Conservation (phyloP, 2,888 invertebrate species). For the Machimus rusticus region DNA sequence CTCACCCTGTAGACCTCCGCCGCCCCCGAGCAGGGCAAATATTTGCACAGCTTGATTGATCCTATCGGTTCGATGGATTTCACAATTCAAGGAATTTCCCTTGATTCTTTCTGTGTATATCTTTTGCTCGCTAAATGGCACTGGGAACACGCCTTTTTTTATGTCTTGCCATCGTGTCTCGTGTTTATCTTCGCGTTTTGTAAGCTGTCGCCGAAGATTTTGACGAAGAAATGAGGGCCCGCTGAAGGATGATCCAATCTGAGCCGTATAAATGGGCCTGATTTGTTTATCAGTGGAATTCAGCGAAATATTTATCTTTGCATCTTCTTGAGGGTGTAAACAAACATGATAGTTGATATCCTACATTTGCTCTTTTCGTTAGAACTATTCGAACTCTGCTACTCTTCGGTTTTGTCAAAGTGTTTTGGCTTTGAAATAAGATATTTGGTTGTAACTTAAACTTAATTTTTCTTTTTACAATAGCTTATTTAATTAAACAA, state of each 20-base stretch:
- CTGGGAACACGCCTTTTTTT: neutral
- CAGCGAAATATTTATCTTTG: neutral
- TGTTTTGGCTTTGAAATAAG: no score
- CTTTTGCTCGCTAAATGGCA: neutral
- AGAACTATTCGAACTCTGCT: neutral
- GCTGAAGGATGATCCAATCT: neutral
- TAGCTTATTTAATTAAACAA: no score
- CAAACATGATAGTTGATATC: neutral
- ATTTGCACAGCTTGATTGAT: conserved; percentile 38
- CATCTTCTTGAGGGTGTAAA: neutral
- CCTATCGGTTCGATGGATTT: conserved; percentile 30
- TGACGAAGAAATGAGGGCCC: neutral
- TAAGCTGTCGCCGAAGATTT: neutral
- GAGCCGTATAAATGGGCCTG: neutral
- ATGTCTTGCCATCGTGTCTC: neutral
- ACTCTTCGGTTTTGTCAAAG: no score
- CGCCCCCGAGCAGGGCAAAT: neutral
- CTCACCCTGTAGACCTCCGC: neutral
- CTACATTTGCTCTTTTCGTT: neutral
- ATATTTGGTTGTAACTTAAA: no score
- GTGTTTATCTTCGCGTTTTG: neutral
- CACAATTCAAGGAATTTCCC: conserved; percentile 1
- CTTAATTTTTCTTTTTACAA: no score
- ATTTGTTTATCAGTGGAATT: neutral
- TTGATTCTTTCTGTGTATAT: neutral